Base-by-base conservation (phyloP, 2,113 vertebrate genomes). In the Eidolon helvum region DNA sequence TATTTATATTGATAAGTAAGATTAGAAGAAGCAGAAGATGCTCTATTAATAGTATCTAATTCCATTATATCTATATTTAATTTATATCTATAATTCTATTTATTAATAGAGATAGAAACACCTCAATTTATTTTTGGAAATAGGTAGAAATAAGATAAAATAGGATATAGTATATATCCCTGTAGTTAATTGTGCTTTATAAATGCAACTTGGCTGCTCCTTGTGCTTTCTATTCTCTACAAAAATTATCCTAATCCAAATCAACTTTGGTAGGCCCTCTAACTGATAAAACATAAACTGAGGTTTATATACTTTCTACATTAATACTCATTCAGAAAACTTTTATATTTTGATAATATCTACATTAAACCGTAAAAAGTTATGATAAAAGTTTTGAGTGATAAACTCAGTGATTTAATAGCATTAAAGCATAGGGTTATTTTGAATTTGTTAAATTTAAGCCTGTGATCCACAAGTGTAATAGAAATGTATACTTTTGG, bases 381-480 rank as follows among this genome's bases (percentile, higher is more conserved):
- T 96, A 77, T 48, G 38, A 53, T 82, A 91, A 74, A 86, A 96
- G 22, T 80, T 86, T 79, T 16, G 10, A 48, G 18, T 93, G 71
- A 91, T 65, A 95, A 91, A 72, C 26, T 82, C 35, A 72, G 55
- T 88, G 82, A 84, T 85, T 88, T 59, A 95, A 59, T 24, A 53
- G 30, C 48, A 77, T 69, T 93, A 88, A 80, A 80, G 59, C n/a
- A 57, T 43, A 88, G 33, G 33, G 30, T 53, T 91, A 75, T 93
- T 97, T 96, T 95, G 26, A 89, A 63, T 83, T 91, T 55, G 53
- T 90, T 90, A 84, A 75, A 85, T 86, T 93, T 95, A 85, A 93
- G 82, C 28, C 43, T 89, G 33, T 90, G 63, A 74, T 28, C n/a
- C 2, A 30, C 21, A 94, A n/a, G 26, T 65, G 2, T 79, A 88